These are phyloP conservation scores for Lynx canadensis DNA, from an alignment of 2,113 vertebrate genomes.

Conservation along the genomic window DNA sequence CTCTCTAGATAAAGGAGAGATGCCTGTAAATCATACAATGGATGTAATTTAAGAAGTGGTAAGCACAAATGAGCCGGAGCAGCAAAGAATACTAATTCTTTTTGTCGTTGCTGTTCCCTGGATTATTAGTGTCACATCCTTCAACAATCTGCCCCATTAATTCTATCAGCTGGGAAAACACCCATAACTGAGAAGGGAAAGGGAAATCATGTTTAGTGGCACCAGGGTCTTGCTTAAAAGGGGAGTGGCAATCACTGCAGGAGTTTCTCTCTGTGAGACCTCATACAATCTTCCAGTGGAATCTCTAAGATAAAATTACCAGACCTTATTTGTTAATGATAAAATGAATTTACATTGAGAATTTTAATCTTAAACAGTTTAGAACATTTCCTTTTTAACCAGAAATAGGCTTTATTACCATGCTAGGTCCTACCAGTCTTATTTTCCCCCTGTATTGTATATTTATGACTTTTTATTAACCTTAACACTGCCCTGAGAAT, in stretches of 20 bases:
- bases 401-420: not conserved
- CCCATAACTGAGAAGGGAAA: not conserved
- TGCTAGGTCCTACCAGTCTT: not conserved
- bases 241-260: accelerated
- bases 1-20: slow-evolving; percentile 68
- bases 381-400: not conserved
- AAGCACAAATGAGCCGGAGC: not conserved
- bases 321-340: not conserved
- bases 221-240: accelerated
- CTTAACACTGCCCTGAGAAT: slow-evolving; percentile 1
- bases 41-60: slow-evolving; percentile 65
- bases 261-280: not conserved
- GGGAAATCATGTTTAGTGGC: accelerated
- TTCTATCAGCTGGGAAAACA: not conserved
- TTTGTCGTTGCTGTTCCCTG: not conserved
- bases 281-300: not conserved
- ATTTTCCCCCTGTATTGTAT: not conserved
- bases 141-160: not conserved
- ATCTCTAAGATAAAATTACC: not conserved
- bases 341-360: not conserved
- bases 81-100: slow-evolving; percentile 20
- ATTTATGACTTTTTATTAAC: slow-evolving; percentile 33
- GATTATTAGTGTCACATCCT: not conserved
- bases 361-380: not conserved
- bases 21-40: slow-evolving; percentile 56